Percentiles rank a stretch among this genome's conserved stretches.
These are phyloP conservation scores for Nematostella vectensis DNA, from an alignment of 92 coral and sea anemone species.

Conservation along the genomic window DNA sequence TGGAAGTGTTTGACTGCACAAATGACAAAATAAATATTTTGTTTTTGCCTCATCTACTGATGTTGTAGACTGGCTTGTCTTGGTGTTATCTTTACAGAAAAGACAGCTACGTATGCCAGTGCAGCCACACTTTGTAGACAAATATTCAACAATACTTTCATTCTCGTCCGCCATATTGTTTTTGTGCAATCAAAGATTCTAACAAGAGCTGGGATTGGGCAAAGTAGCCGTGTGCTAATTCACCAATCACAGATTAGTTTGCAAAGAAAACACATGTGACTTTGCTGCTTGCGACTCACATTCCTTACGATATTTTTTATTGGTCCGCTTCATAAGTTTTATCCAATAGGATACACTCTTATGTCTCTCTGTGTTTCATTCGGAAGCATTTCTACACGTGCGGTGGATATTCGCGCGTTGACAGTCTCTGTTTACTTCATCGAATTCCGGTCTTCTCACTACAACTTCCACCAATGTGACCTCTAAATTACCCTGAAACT, in stretches of 20 bases:
- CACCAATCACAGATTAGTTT: background rate
- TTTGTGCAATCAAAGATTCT: no score
- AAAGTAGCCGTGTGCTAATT: background rate
- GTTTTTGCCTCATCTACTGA: background rate
- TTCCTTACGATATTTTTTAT: conserved; percentile 28
- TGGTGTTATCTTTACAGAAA: conserved; percentile 49
- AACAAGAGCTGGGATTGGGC: background rate
- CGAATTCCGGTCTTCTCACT: background rate
- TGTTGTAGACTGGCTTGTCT: background rate
- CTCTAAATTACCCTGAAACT: conserved; percentile 9
- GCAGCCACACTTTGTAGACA: conserved; percentile 46
- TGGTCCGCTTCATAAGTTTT: conserved; percentile 3
- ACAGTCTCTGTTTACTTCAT: conserved; percentile 32
- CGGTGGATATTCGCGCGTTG: background rate
- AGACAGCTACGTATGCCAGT: conserved; percentile 79
- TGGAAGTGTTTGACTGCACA: conserved; percentile 36
- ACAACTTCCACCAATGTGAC: background rate
- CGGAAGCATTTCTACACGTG: background rate
- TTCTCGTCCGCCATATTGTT: conserved; percentile 70
- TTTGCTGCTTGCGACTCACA: background rate
- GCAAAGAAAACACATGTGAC: background rate
- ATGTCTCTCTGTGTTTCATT: background rate
- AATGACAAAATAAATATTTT: conserved; percentile 43
- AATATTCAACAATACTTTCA: background rate
- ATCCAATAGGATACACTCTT: conserved; percentile 38